Conservation (phyloP, 2,797 vertebrate genomes). For the Mallotus villosus region DNA sequence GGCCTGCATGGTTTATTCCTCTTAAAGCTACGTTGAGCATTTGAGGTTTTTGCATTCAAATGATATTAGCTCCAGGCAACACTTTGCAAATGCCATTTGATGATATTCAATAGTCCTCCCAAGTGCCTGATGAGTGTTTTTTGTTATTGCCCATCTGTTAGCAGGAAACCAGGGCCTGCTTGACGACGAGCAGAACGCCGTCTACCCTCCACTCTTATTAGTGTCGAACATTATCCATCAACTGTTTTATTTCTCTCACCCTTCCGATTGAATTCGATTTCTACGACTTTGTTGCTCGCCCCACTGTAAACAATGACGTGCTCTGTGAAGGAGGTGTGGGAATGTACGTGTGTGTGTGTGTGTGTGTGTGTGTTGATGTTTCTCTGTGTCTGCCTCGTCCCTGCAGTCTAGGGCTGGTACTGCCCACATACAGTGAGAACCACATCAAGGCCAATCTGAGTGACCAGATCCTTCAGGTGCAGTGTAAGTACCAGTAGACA, state of each 20-base stretch:
- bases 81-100: constrained; percentile 53
- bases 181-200: constrained; percentile 9
- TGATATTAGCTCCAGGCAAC: constrained; percentile 49
- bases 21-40: constrained; percentile 47
- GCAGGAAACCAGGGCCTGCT: constrained; percentile 35
- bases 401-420: constrained; percentile 90
- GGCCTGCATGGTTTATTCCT: constrained; percentile 48
- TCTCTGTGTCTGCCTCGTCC: constrained; percentile 44
- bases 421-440: constrained; percentile 95
- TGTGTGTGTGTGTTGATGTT: constrained; percentile 25
- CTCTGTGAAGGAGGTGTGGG: background rate
- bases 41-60: constrained; percentile 47
- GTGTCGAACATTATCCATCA: background rate
- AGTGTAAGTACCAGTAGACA: constrained; percentile 92
- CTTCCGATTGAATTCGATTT: background rate
- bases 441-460: constrained; percentile 98
- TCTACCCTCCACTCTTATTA: constrained; percentile 36
- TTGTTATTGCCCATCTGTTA: constrained; percentile 43
- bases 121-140: constrained; percentile 44
- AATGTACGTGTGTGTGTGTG: background rate
- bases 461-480: constrained; percentile 99
- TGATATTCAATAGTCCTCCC: constrained; percentile 48
- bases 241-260: background rate
- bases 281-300: background rate
- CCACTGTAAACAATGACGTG: background rate